These are phyloP conservation scores for Epinephelus coioides DNA, from an alignment of 2,797 vertebrate genomes.

Conservation along the genomic window DNA sequence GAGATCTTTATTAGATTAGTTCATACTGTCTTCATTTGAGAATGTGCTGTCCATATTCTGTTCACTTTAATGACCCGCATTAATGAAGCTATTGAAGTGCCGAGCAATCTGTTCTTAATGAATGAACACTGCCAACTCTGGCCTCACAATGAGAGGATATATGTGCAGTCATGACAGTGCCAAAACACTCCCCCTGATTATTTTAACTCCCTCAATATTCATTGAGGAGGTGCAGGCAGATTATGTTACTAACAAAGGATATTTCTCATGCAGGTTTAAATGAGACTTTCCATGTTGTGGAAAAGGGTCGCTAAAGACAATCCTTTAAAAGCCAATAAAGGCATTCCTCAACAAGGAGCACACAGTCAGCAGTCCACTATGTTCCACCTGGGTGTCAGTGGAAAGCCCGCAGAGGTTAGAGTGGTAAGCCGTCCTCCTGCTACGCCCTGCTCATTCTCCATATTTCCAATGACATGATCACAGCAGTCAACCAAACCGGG, in stretches of 20 bases:
- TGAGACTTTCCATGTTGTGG: conserved; percentile 45
- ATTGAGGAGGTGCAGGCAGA: conserved; percentile 11
- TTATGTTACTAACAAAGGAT: background rate
- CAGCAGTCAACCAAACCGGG: conserved; percentile 6
- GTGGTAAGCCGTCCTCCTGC: conserved; percentile 22
- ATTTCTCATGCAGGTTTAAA: conserved; percentile 64
- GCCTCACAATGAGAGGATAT: conserved; percentile 5
- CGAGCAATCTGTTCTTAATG: conserved; percentile 7
- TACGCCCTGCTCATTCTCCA: conserved; percentile 22
- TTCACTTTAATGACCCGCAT: background rate
- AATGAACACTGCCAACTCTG: background rate
- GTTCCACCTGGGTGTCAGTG: conserved; percentile 76
- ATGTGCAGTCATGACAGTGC: background rate
- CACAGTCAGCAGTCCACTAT: conserved; percentile 67
- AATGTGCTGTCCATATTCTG: background rate
- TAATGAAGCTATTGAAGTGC: background rate
- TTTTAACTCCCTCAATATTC: background rate
- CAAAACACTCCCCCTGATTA: conserved; percentile 16
- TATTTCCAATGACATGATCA: conserved; percentile 32
- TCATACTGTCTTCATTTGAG: background rate
- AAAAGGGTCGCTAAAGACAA: conserved; percentile 38
- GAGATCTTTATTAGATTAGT: background rate
- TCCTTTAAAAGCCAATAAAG: conserved; percentile 51
- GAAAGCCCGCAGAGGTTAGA: conserved; percentile 28
- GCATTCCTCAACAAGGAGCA: conserved; percentile 55